Base-by-base conservation (phyloP, 2,797 vertebrate species). In the Sebastes matsubarae region DNA sequence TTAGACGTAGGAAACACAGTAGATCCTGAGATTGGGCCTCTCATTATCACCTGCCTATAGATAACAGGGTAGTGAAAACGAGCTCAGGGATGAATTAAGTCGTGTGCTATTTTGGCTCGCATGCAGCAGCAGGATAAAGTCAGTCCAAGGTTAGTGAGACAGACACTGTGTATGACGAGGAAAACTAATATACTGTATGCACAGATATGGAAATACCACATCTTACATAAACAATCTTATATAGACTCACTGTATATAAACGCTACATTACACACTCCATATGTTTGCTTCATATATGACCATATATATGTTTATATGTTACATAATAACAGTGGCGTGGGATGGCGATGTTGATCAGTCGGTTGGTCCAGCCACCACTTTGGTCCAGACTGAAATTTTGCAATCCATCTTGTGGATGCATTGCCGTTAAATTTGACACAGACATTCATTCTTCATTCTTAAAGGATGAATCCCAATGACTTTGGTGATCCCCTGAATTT, bases 1-100 rank as follows among this genome's bases (percentile, higher is more conserved):
- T 87, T 85, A 83, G 85, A 82, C 79, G 75, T 2, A 73, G 86
- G 90, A 91, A 92, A 71, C 82, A 68, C 60, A 66, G 79, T 30
- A 81, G 90, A 85, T 90, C 88, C 88, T 75, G 69, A 79, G 87
- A 72, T 83, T 42, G 68, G 82, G 83, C 84, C 75, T 57, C 85
- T 91, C 85, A 85, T 92, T 93, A 91, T 89, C 92, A 78, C 91
- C 88, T 87, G 83, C 78, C 87, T 92, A 90, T 84, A 90, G 90
- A 91, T 92, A 88, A 92, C 87, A 81, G 84, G 55, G 50, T 18
- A 68, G 84, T 86, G 86, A 90, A 90, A 92, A 88, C 1, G 68
- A 91, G 87, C 88, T 84, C 68, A 30, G 72, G 65, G 75, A 77
- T 84, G 83, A 87, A 88, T 91, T 85, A 86, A 81, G 75, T 86